Evolutionary conservation across 2,113 vertebrate genomes (phyloP).

Genomic region (Montifringilla adamsi): DNA sequence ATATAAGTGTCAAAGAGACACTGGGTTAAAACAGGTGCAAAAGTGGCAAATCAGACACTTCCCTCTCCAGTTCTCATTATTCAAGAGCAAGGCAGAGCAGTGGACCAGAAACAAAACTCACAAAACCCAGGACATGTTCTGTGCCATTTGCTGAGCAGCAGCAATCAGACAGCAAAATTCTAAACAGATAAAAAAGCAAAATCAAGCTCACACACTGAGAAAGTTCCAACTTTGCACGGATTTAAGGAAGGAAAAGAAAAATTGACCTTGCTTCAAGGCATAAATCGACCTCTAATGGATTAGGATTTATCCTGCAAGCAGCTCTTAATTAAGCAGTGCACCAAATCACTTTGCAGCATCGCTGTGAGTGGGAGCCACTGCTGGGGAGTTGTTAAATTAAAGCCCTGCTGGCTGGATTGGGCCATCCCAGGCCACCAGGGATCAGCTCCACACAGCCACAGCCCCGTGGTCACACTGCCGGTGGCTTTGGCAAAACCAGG

Average conservation of each 20-base stretch:
- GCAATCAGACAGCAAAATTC: not conserved
- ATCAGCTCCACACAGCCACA: not conserved
- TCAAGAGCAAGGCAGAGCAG: not conserved
- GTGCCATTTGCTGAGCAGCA: not conserved
- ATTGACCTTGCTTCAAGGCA: slow-evolving; percentile 38
- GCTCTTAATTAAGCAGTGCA: slow-evolving; percentile 32
- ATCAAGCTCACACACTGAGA: not conserved
- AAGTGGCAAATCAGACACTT: not conserved
- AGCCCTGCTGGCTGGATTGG: not conserved
- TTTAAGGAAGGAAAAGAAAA: not conserved
- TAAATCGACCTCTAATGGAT: slow-evolving; percentile 18
- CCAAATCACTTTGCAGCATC: slow-evolving; percentile 11
- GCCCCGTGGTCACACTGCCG: not conserved
- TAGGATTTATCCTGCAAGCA: not conserved
- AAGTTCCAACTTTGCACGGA: not conserved
- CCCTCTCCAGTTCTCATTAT: not conserved
- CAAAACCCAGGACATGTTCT: not conserved
- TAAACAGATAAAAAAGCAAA: not conserved
- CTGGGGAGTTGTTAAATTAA: slow-evolving; percentile 6
- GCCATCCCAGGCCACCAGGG: not conserved
- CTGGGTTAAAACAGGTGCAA: not conserved
- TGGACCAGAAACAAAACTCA: not conserved
- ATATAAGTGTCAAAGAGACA: not conserved
- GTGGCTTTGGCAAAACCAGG: not conserved
- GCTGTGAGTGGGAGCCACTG: not conserved